Base-by-base conservation (phyloP, 1,140 invertebrate genomes). In the Drosophila sechellia region DNA sequence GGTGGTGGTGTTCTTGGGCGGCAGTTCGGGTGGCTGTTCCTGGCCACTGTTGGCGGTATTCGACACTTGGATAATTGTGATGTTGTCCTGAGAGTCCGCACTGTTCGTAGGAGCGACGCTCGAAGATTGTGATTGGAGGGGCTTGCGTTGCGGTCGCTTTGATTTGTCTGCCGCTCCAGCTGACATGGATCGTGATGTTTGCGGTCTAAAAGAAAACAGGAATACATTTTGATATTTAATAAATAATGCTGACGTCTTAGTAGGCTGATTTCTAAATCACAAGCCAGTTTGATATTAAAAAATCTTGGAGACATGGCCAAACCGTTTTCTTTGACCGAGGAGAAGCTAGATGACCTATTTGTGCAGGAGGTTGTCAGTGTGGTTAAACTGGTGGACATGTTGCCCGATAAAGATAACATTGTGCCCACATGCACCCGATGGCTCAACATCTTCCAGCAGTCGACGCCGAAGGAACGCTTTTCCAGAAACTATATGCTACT, bases 11-110 rank as follows among this genome's bases (percentile, higher is more conserved):
- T 49, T 85, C 34, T 86, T 91, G 60, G 76, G 78, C 65, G 83
- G 89, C 49, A 91, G 39, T 65, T 83, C 81, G 34, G 84, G 84
- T 45, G 79, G 66, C 37, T 64, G 69, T 34, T 55, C 43, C 45
- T 64, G 63, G n/a, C 42, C 55, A 53, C 66, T 90, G 20, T 57
- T 71, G 27, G 39, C 76, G 42, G 68, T 58, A 55, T 90, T 90
- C 13, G 85, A 92, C 17, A 92, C 91, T 71, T 92, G 90, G 54
- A 92, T 92, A 27, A 92, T 92, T 40, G 91, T 92, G 5, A 92
- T 79, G 55, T 92, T 92, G 37, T 90, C 83, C 34, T 91, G 69
- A 37, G 70, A 35, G 6, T 85, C 85, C 17, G 69, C 69, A 20
- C 17, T 56, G 12, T 39, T 46, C 1, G 45, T 15, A 31, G 53